phyloP scores from a whole-genome alignment of 2,113 vertebrate genomes.

The Ibidorhyncha struthersii region DNA sequence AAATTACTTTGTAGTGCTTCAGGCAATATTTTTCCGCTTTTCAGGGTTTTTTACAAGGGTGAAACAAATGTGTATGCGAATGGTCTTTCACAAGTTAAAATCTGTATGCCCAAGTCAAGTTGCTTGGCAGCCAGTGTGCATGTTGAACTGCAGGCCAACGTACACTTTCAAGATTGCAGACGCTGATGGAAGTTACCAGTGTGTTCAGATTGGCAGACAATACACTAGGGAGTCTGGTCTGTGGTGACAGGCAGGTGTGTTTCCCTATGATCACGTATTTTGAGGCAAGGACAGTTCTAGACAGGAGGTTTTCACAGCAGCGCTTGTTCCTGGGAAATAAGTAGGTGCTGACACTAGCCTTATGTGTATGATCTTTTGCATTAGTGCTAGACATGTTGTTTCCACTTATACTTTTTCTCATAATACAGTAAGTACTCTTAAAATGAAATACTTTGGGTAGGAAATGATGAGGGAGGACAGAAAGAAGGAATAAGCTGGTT shows the following conservation, averaged over 20 bases:
- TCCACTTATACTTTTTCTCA: background rate
- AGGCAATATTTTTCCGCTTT: background rate
- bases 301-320: constrained; percentile 8
- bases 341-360: background rate
- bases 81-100: background rate
- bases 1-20: background rate
- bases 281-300: background rate
- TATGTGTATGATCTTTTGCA: constrained; percentile 9
- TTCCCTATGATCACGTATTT: background rate
- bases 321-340: constrained; percentile 8
- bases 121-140: background rate
- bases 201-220: background rate
- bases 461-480: background rate
- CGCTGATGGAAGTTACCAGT: background rate
- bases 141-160: background rate
- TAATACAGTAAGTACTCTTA: background rate
- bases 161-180: background rate
- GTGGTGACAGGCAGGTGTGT: background rate
- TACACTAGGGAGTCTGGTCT: background rate
- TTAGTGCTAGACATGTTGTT: constrained; percentile 18
- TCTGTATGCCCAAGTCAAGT: background rate
- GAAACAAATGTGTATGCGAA: background rate
- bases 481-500: background rate
- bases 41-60: background rate
- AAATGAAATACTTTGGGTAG: background rate